Evolutionary conservation across 2,113 vertebrate species (phyloP), one percentile per base, ranked within the genome.

Genomic region (Sula dactylatra): DNA sequence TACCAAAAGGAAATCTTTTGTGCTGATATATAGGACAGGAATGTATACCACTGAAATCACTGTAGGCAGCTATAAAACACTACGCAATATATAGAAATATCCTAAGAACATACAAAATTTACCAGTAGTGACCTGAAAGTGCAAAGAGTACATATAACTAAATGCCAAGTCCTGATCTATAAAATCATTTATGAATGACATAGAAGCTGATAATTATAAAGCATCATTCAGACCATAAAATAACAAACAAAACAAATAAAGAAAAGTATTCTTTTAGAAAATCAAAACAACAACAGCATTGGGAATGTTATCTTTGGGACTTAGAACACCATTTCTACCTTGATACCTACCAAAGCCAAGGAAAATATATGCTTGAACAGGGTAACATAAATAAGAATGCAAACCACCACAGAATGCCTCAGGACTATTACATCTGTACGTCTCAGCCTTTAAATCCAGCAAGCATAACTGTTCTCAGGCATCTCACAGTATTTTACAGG

Each of bases 221-320:
- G 79, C 64, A 88, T 90, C 36, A 38, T 82, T 87, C 81, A 49
- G 55, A 96, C 61, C 93, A 96, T 42, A 86, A 93, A 97, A 82
- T 59, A 90, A 82, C 88, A 90, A 94, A 80, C 20, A 58, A 87
- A 82, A 82, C 88, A 90, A 94, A 76, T 20, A 54, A 87, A 79
- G 54, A 67, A 38, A 90, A 93, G 42, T 47, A 72, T 44, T 80
- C 38, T 62, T 91, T 80, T 86, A 77, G 86, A 58, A 96, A 96
- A 61, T 49, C 6, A 88, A 94, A 95, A 92, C 6, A 20, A 83
- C 1, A 4, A 96, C 86, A 95, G 61, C 67, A 61, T 69, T 85
- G 65, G 82, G 66, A 95, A 95, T 95, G 92, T 88, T 94, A 93
- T 95, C 81, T 95, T 97, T 95, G 93, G 96, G 93, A 95, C 85